Evolutionary conservation across 92 coral and sea anemone genomes (phyloP).

Genomic region (Hydrozoanthus gracilis): DNA sequence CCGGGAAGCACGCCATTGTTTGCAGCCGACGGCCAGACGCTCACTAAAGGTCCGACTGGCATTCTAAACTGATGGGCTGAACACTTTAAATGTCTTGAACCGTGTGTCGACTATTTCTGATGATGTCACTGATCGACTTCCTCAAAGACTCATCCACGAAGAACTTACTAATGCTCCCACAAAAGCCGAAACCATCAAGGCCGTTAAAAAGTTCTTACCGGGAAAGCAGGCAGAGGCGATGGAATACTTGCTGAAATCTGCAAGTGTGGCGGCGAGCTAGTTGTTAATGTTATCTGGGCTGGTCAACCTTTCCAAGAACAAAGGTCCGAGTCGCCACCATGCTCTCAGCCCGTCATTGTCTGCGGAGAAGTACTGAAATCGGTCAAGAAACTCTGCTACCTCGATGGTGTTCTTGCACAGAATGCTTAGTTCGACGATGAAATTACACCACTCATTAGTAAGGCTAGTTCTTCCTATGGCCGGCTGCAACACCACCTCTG

Average conservation of each 20-base stretch:
- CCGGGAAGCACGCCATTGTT: background rate
- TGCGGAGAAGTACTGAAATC: conserved; percentile 20
- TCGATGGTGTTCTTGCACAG: background rate
- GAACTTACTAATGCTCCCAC: background rate
- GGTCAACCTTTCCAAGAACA: background rate
- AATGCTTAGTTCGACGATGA: background rate
- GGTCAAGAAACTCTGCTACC: conserved; percentile 1
- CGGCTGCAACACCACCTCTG: conserved; percentile 19
- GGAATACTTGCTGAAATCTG: background rate
- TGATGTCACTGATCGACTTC: background rate
- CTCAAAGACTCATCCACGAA: conserved; percentile 8
- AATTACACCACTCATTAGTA: background rate
- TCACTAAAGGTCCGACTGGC: conserved; percentile 1
- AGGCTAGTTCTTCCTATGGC: conserved; percentile 20
- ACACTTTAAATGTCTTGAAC: conserved; percentile 10
- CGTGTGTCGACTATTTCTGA: background rate
- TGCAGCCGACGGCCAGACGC: background rate
- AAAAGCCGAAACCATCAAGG: background rate
- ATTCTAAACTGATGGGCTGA: background rate
- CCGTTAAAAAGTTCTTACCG: background rate
- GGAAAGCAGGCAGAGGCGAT: background rate
- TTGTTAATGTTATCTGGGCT: conserved; percentile 5
- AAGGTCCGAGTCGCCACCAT: conserved; percentile 9
- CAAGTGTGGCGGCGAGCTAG: background rate
- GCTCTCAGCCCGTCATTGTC: background rate